A percentile compares a stretch with the other conserved stretches of the same genome.
phyloP scores from a whole-genome alignment of 2,797 vertebrate genomes.

The Manis pentadactyla region DNA sequence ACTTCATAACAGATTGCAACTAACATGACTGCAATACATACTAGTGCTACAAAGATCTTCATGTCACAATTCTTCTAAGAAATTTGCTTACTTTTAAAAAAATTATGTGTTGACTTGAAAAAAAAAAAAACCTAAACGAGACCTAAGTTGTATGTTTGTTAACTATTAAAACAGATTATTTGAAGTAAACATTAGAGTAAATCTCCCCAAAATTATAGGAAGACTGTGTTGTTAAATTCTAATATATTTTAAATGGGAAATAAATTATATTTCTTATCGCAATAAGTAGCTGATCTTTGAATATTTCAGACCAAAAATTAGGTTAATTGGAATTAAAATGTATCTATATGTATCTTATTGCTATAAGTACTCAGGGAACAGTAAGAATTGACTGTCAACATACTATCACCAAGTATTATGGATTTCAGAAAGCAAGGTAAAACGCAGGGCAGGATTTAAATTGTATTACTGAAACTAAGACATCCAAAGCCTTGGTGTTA shows the following conservation, averaged over 20 bases:
- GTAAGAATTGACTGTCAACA: neutral
- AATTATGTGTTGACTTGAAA: constrained; percentile 48
- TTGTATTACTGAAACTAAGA: neutral
- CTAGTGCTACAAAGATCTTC: neutral
- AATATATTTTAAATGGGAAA: constrained; percentile 24
- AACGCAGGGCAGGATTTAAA: neutral
- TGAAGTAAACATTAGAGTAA: constrained; percentile 36
- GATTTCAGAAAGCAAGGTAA: neutral
- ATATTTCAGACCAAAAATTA: neutral
- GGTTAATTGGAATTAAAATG: constrained; percentile 48
- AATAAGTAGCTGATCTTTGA: neutral
- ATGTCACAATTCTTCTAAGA: constrained; percentile 26
- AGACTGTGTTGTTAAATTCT: constrained; percentile 8
- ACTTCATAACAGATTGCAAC: constrained; percentile 49
- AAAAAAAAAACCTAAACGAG: constrained; percentile 46
- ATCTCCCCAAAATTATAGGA: constrained; percentile 1
- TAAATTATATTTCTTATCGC: neutral
- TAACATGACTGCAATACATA: constrained; percentile 19
- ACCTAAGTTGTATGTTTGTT: constrained; percentile 58
- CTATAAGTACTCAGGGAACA: constrained; percentile 36
- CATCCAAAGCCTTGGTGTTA: neutral
- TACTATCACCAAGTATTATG: neutral
- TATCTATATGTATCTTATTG: neutral
- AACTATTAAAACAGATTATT: constrained; percentile 64
- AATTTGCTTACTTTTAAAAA: constrained; percentile 41